Conservation (phyloP, 2,797 vertebrate genomes). For the Muraenolepis orangiensis region DNA sequence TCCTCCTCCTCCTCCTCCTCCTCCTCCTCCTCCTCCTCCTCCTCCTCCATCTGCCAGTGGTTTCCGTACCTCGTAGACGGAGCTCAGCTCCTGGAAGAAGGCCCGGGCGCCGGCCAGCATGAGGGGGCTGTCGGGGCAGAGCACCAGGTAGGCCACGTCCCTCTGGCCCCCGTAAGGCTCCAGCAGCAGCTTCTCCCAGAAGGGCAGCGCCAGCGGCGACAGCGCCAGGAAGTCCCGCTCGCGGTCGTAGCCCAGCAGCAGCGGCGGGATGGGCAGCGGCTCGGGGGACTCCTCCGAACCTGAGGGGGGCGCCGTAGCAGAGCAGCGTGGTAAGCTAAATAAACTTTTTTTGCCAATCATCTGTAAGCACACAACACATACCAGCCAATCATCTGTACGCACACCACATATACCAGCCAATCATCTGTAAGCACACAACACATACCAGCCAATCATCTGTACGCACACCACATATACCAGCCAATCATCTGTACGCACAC, state of each 20-base stretch:
- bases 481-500: no score
- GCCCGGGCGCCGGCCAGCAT: slow-evolving; percentile 86
- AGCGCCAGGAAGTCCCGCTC: slow-evolving; percentile 92
- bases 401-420: no score
- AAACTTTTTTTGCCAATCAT: no score
- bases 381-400: no score
- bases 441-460: no score
- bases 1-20: no score
- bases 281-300: slow-evolving; percentile 98
- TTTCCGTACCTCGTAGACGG: slow-evolving; percentile 88
- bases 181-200: slow-evolving; percentile 95
- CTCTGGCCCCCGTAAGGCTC: slow-evolving; percentile 93
- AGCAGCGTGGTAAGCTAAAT: no score
- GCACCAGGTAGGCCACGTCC: slow-evolving; percentile 92
- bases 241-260: slow-evolving; percentile 89
- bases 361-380: no score
- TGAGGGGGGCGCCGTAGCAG: slow-evolving; percentile 43
- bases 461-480: no score
- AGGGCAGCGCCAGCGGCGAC: slow-evolving; percentile 91
- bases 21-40: no score
- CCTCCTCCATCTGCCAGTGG: no score
- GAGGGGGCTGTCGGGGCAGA: slow-evolving; percentile 91
- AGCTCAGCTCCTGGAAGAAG: slow-evolving; percentile 96
- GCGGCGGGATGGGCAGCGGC: slow-evolving; percentile 88
- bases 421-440: no score